A percentile compares a stretch with the other conserved stretches of the same genome.
Conservation (phyloP, 2,113 vertebrate species). For the Sporophila hypoxantha region DNA sequence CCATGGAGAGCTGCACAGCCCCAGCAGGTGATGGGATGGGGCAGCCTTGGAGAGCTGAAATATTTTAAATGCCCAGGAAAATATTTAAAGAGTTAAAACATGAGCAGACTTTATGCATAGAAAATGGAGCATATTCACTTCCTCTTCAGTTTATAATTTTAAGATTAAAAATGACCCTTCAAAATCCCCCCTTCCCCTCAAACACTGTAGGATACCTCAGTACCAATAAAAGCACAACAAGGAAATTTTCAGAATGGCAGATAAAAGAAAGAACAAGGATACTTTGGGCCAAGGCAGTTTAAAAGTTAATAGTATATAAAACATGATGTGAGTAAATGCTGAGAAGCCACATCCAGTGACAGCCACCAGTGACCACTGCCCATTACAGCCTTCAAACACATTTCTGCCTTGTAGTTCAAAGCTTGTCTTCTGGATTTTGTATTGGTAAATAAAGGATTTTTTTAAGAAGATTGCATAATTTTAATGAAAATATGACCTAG, state of each 20-base stretch:
- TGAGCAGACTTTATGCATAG: background rate
- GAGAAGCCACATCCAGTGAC: background rate
- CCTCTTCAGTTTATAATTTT: background rate
- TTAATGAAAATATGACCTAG: constrained; percentile 9
- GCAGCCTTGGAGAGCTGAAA: background rate
- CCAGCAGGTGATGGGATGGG: too few relatives aligned
- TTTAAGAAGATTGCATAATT: background rate
- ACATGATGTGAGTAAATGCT: background rate
- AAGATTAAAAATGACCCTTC: background rate
- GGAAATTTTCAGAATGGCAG: background rate
- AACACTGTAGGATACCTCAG: background rate
- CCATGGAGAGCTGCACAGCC: too few relatives aligned
- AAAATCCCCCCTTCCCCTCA: background rate
- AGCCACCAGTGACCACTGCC: background rate
- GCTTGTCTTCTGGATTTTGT: background rate
- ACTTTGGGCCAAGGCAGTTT: background rate
- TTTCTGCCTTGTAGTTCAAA: background rate
- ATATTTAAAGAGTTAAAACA: background rate
- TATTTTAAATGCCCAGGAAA: background rate
- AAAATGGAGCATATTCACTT: background rate
- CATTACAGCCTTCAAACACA: background rate
- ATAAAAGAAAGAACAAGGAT: background rate
- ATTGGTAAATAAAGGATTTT: background rate
- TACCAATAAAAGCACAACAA: background rate
- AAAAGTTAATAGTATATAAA: background rate